Evolutionary conservation across 2,888 invertebrate species (phyloP).

Genomic region (Theodoxus fluviatilis): DNA sequence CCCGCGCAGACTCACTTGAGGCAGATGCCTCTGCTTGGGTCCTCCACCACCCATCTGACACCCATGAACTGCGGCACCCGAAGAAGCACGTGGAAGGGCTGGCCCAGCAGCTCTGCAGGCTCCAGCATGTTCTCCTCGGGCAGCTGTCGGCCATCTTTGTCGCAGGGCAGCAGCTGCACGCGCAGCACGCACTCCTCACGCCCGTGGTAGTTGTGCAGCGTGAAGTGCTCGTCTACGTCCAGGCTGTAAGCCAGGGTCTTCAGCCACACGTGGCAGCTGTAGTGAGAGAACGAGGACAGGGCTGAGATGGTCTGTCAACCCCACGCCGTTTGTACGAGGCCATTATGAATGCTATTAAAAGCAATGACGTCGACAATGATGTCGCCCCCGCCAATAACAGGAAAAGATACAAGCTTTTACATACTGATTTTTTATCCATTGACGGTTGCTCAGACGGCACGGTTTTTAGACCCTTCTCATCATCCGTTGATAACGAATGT

Average conservation of each 20-base stretch:
- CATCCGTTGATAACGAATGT: no score
- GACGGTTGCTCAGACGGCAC: no score
- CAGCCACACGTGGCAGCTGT: conserved; percentile 48
- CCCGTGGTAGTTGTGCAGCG: conserved; percentile 50
- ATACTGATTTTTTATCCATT: no score
- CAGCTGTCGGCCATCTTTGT: conserved; percentile 37
- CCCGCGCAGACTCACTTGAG: conserved; percentile 36
- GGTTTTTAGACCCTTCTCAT: no score
- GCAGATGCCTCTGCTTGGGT: conserved; percentile 42
- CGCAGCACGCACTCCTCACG: conserved; percentile 48
- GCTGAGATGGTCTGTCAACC: no score
- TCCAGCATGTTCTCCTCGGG: conserved; percentile 41
- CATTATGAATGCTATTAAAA: no score
- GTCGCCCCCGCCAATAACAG: no score
- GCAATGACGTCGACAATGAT: no score
- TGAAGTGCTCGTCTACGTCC: conserved; percentile 49
- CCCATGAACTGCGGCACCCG: conserved; percentile 42
- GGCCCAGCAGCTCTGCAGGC: conserved; percentile 43
- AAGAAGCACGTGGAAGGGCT: conserved; percentile 40
- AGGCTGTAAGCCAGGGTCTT: conserved; percentile 47
- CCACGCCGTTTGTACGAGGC: no score
- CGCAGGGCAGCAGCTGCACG: conserved; percentile 45
- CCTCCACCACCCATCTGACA: conserved; percentile 45
- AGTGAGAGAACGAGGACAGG: conserved; percentile 16
- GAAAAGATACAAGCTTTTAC: no score